Base-by-base conservation (phyloP, 2,888 invertebrate genomes). In the Colostygia pectinataria region DNA sequence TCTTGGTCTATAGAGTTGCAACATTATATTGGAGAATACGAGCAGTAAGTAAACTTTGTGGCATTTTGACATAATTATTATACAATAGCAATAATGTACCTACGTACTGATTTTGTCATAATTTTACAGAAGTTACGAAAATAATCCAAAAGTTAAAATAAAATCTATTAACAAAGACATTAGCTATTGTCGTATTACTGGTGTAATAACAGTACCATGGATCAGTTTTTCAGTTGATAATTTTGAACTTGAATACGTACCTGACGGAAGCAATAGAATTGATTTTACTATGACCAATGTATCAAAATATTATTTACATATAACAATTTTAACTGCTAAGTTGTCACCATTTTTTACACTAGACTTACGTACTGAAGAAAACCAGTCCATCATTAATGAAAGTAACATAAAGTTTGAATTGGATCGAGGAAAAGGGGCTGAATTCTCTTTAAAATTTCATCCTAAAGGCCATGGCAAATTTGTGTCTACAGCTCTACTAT, bases 201-300 rank as follows among this genome's bases (percentile, higher is more conserved):
- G 89, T 20, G 87, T 90, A 0, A 81, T 90, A 33, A 88, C 86
- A 2, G 77, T 84, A 5, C 78, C 88, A 1, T 87, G 86, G 86
- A 66, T 90, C 55, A 28, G 66, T 23, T 77, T 90, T 61, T 89
- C 90, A 6, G 61, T 67, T 10, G 74, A 88, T 3, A 76, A 77
- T 46, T 90, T 88, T 69, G 83, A 87, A 71, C 73, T 89, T 25
- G 68, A 76, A 34, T 88, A 71, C 42, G 42, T 54, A 8, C 54
- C 61, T 25, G 66, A 67, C 52, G 59, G 54, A 28, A 48, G 57
- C 3, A 86, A 86, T 45, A 52, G 10, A 9, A 67, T 85, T 27
- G 63, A 76, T 27, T 90, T 90, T 57, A 74, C 77, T 4, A 83
- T 87, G 68, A 81, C 62, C n/a, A 90, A 90, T 61, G 49, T 88